Evolutionary conservation across 2,113 vertebrate genomes (phyloP).

Genomic region (Anas platyrhynchos): DNA sequence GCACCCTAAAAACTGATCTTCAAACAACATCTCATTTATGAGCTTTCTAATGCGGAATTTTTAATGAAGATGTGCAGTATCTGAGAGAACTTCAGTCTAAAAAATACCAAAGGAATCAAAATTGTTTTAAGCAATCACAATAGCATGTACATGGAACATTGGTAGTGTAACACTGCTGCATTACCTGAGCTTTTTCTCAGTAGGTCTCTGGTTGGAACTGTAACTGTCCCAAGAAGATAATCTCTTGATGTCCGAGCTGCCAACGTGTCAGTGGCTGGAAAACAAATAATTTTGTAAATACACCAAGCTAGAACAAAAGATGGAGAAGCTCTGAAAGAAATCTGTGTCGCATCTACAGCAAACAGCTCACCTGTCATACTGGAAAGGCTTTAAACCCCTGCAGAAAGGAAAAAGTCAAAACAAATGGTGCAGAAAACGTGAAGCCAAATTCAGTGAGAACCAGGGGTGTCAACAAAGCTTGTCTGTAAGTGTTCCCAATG

Average conservation of each 20-base stretch:
- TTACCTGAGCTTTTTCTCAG: conserved; percentile 80
- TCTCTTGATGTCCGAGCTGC: conserved; percentile 57
- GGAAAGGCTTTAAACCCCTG: not conserved
- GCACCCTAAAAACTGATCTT: not conserved
- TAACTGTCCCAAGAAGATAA: conserved; percentile 77
- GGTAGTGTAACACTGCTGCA: not conserved
- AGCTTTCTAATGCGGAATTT: not conserved
- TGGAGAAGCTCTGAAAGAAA: not conserved
- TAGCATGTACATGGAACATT: not conserved
- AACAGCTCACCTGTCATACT: not conserved
- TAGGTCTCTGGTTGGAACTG: conserved; percentile 76
- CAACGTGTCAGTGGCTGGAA: conserved; percentile 30
- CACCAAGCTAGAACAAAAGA: fast-evolving
- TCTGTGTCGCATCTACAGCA: not conserved
- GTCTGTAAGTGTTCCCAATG: not conserved
- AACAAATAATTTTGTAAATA: not conserved
- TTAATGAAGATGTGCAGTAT: not conserved
- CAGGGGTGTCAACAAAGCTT: not conserved
- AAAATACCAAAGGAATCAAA: not conserved
- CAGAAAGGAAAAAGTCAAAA: not conserved
- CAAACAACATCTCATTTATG: not conserved
- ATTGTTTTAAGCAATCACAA: not conserved
- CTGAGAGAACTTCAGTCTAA: not conserved
- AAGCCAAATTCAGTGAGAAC: not conserved
- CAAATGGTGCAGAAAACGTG: not conserved